A percentile compares a stretch with the other conserved stretches of the same genome.
Conservation (phyloP, 1,140 invertebrate genomes). For the Drosophila setifemur region DNA sequence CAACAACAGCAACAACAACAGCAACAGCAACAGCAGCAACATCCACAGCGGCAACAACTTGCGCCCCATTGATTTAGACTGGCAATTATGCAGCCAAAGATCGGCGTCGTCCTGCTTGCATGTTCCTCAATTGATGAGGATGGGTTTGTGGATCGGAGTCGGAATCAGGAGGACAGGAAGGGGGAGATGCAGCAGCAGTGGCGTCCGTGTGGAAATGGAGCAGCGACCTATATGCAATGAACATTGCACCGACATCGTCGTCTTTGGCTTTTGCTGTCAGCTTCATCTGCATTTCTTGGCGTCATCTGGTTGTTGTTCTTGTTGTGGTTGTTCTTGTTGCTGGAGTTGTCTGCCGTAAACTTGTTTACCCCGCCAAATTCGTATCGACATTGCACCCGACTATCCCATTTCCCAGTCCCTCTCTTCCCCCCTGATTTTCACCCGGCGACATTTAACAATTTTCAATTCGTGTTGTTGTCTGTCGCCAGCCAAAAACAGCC, state of each 20-base stretch:
- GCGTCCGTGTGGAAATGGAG: conserved; percentile 66
- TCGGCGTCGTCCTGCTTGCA: conserved; percentile 46
- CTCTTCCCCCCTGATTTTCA: conserved; percentile 16
- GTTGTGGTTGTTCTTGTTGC: conserved; percentile 50
- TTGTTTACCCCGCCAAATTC: conserved; percentile 61
- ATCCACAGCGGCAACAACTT: conserved; percentile 43
- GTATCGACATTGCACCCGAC: conserved; percentile 65
- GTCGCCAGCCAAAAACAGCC: conserved; percentile 24
- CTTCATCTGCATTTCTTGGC: conserved; percentile 77
- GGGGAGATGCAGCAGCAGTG: conserved; percentile 22
- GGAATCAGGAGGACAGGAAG: background rate
- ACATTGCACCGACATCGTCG: conserved; percentile 26
- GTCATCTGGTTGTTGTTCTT: conserved; percentile 44
- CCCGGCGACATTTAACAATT: conserved; percentile 75
- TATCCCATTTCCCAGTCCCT: conserved; percentile 20
- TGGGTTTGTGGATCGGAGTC: conserved; percentile 21
- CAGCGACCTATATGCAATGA: conserved; percentile 71
- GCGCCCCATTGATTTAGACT: conserved; percentile 73
- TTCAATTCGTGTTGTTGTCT: conserved; percentile 72
- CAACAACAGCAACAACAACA: too few species aligned
- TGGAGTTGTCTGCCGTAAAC: conserved; percentile 60
- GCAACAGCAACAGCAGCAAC: conserved; percentile 19
- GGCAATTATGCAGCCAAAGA: conserved; percentile 72
- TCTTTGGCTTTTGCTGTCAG: conserved; percentile 51
- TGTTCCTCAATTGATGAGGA: conserved; percentile 70